Evolutionary conservation across 2,888 invertebrate species (phyloP).

Genomic region (Stenurella melanura): DNA sequence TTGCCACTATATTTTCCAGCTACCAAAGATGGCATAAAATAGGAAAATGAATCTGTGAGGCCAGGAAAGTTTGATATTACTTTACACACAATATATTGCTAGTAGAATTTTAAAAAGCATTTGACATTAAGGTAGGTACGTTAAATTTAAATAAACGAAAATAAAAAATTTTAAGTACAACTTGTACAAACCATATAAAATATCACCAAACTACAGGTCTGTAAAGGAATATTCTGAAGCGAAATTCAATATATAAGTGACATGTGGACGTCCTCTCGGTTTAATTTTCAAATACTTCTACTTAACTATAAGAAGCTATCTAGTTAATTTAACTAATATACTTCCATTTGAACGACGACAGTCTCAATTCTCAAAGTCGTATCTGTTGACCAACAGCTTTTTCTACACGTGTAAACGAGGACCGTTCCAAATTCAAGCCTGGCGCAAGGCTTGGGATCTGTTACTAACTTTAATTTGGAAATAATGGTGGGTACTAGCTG

Average conservation of each 20-base stretch:
- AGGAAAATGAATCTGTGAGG: too few relatives aligned
- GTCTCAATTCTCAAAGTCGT: constrained; percentile 82
- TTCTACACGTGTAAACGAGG: constrained; percentile 86
- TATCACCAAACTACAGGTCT: background rate
- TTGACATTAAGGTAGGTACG: too few relatives aligned
- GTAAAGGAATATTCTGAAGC: background rate
- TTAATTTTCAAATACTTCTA: background rate
- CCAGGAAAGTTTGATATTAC: too few relatives aligned
- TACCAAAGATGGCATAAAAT: too few relatives aligned
- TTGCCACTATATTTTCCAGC: too few relatives aligned
- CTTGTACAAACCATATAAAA: background rate
- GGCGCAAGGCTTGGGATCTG: constrained; percentile 73
- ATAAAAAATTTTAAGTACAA: background rate
- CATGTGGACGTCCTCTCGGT: constrained; percentile 1
- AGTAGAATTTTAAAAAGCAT: too few relatives aligned
- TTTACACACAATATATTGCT: too few relatives aligned
- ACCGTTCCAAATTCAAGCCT: constrained; percentile 91
- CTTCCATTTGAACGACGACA: constrained; percentile 86
- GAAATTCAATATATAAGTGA: background rate
- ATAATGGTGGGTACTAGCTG: constrained; percentile 90
- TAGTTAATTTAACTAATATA: constrained; percentile 58
- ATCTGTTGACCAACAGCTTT: constrained; percentile 88
- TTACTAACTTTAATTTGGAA: constrained; percentile 79
- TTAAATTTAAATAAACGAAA: background rate
- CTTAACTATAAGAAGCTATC: background rate